Evolutionary conservation across 2,797 vertebrate genomes (phyloP).

Genomic region (Cossypha dichroa): DNA sequence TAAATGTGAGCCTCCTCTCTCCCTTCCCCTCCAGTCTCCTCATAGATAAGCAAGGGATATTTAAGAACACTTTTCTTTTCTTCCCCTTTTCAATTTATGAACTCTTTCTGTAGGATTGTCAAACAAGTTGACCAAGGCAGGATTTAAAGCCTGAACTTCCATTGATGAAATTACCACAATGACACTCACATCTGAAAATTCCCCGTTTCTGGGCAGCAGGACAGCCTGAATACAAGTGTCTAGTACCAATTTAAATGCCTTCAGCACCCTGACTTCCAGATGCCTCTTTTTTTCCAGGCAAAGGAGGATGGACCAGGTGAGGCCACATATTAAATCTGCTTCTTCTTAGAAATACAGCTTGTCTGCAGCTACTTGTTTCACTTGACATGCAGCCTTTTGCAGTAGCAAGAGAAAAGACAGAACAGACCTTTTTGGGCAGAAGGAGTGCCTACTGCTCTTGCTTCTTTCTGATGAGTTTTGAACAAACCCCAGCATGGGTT

Average conservation of each 20-base stretch:
- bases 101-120: background rate
- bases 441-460: background rate
- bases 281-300: background rate
- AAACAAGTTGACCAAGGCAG: background rate
- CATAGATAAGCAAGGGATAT: background rate
- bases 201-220: background rate
- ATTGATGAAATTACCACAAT: background rate
- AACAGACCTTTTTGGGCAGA: background rate
- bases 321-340: background rate
- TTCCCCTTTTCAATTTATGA: background rate
- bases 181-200: background rate
- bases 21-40: background rate
- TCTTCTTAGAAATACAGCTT: background rate
- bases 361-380: background rate
- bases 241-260: background rate
- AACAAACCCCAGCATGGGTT: background rate
- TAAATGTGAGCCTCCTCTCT: background rate
- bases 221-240: background rate
- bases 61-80: background rate
- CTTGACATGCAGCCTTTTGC: background rate
- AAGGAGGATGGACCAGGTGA: background rate
- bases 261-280: background rate
- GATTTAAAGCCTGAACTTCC: background rate
- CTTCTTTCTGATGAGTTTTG: background rate
- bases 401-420: background rate